Evolutionary conservation across 1,140 invertebrate genomes (phyloP).

Genomic region (Drosophila guanche): DNA sequence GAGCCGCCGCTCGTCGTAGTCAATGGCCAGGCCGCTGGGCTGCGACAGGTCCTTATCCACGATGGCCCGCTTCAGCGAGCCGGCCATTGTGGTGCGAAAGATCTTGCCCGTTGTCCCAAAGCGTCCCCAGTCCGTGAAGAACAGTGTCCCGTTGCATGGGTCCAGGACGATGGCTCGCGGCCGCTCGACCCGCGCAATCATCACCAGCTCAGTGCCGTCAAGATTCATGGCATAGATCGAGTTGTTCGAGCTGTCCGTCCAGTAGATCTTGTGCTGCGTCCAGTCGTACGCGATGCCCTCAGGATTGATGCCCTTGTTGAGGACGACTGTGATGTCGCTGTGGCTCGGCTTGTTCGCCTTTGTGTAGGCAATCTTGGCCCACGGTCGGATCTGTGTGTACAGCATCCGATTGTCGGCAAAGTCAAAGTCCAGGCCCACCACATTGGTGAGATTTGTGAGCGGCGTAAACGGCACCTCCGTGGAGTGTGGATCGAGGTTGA

Average conservation of each 20-base stretch:
- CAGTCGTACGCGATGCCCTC: conserved; percentile 98
- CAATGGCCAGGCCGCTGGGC: conserved; percentile 97
- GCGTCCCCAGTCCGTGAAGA: conserved; percentile 96
- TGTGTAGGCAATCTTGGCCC: conserved; percentile 93
- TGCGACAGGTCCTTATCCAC: conserved; percentile 96
- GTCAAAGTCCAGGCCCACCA: conserved; percentile 98
- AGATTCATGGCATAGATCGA: conserved; percentile 98
- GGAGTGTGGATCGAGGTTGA: conserved; percentile 92
- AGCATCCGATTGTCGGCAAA: conserved; percentile 93
- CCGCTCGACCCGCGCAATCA: conserved; percentile 96
- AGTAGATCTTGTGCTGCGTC: conserved; percentile 98
- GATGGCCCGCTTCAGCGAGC: conserved; percentile 94
- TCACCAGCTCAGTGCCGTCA: conserved; percentile 94
- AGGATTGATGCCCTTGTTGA: conserved; percentile 93
- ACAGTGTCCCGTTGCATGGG: conserved; percentile 97
- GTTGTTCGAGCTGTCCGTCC: conserved; percentile 97
- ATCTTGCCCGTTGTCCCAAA: conserved; percentile 97
- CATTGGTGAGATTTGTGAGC: conserved; percentile 95
- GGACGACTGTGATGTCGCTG: conserved; percentile 88
- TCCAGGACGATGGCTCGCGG: conserved; percentile 98
- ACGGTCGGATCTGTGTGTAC: conserved; percentile 96
- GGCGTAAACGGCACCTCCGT: conserved; percentile 94
- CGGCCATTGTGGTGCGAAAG: conserved; percentile 97
- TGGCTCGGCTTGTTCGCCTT: conserved; percentile 87
- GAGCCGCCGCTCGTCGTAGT: conserved; percentile 96